These are phyloP conservation scores for Neuroterus valhalla DNA, from an alignment of 1,140 invertebrate species.

Conservation along the genomic window DNA sequence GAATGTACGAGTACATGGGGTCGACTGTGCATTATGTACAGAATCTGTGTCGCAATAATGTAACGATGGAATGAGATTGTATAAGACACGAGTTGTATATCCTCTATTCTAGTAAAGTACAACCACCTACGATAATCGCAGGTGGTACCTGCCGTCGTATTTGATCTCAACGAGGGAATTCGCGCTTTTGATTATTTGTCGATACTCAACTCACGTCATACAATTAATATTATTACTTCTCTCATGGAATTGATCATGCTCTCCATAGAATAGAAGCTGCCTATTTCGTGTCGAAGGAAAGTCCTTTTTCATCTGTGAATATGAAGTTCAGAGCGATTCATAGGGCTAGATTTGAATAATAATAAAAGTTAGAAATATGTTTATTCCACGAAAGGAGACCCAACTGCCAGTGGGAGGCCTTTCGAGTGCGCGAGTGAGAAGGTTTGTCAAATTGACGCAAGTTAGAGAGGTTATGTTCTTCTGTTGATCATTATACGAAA, in stretches of 20 bases:
- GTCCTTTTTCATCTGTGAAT: background rate
- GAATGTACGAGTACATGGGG: slow-evolving; percentile 1
- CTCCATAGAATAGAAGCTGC: background rate
- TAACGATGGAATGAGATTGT: slow-evolving; percentile 34
- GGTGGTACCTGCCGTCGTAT: background rate
- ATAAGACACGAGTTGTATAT: slow-evolving; percentile 35
- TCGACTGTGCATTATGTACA: slow-evolving; percentile 44
- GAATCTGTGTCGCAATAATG: slow-evolving; percentile 32
- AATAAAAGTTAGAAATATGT: no score
- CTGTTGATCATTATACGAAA: no score
- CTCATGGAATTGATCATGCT: background rate
- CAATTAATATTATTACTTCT: slow-evolving; percentile 12
- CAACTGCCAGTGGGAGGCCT: no score
- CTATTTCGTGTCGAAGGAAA: background rate
- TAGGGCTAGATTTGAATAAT: no score
- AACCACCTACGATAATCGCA: background rate
- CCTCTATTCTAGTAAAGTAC: background rate
- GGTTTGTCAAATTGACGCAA: no score
- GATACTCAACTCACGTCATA: slow-evolving; percentile 10
- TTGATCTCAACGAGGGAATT: slow-evolving; percentile 4
- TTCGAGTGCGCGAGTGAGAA: no score
- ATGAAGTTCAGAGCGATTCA: no score
- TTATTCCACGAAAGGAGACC: no score
- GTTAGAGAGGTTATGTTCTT: no score
- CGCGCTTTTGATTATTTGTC: background rate